Base-by-base conservation (phyloP, 2,797 vertebrate species). In the Monodelphis domestica region DNA sequence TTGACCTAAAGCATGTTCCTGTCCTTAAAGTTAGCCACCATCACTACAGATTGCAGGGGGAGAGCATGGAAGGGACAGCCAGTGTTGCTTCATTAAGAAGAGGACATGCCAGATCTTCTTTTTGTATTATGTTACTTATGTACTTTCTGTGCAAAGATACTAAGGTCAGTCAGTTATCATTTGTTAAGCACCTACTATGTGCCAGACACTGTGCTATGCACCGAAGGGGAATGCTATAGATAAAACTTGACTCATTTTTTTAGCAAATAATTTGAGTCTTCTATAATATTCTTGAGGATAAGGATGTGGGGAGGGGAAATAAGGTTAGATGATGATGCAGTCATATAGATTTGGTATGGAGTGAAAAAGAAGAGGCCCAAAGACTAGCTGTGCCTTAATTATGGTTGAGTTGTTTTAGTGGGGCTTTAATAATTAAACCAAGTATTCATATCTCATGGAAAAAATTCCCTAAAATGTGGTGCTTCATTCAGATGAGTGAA, bases 101-200 rank as follows among this genome's bases (percentile, higher is more conserved):
- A 70, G 63, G 33, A 5, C 5, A 38, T n/a, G 15, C n/a, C 17
- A 45, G 63, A 45, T 3, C 21, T 10, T 38, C 21, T n/a, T n/a
- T n/a, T n/a, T n/a, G n/a, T n/a, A n/a, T n/a, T n/a, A n/a, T n/a
- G n/a, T n/a, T n/a, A n/a, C 21, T 78, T 9, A 63, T 63, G 21
- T 38, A 38, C 17, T 70, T 70, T 38, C 38, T 38, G 6, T 70
- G n/a, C 63, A 70, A 17, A 6, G n/a, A 78, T 45, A 78, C 70
- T 10, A 24, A 38, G 21, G 70, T 28, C 55, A 56, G 38, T 94
- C 21, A 38, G 45, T 88, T 93, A 88, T 89, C 55, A 92, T 59
- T 92, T 90, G 94, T 14, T 94, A 54, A 91, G 84, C 53, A n/a
- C 89, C 5, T 53, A 56, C 24, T 55, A 21, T 59, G 33, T 89